These are phyloP conservation scores for Smittia aterrima DNA, from an alignment of 2,888 invertebrate genomes.

Conservation along the genomic window DNA sequence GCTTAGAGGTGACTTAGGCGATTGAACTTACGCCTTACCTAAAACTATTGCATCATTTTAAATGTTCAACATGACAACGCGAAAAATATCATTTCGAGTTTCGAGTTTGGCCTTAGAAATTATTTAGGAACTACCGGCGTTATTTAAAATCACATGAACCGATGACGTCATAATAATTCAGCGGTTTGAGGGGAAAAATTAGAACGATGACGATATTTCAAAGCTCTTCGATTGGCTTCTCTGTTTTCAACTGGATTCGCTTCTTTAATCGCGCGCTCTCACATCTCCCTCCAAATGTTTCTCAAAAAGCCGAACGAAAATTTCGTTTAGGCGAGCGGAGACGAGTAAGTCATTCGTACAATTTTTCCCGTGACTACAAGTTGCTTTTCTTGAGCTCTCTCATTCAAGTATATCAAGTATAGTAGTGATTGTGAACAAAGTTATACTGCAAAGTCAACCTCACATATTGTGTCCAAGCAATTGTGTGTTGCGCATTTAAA, in stretches of 20 bases:
- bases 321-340: neutral
- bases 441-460: neutral
- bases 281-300: no score
- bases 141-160: neutral
- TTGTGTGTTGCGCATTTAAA: neutral
- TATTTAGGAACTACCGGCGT: no score
- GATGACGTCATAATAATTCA: neutral
- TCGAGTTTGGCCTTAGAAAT: no score
- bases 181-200: neutral
- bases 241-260: neutral
- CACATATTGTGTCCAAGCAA: neutral
- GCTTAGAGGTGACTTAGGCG: no score
- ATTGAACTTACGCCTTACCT: no score
- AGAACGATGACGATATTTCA: neutral
- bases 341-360: neutral
- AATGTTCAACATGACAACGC: no score
- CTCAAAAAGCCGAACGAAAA: neutral
- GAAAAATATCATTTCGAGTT: no score
- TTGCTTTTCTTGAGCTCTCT: neutral
- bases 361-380: neutral
- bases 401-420: neutral
- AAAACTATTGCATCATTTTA: neutral
- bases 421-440: neutral
- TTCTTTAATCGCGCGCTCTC: no score
- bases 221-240: neutral